Conservation (phyloP, 2,888 invertebrate genomes). For the Formica aserva region DNA sequence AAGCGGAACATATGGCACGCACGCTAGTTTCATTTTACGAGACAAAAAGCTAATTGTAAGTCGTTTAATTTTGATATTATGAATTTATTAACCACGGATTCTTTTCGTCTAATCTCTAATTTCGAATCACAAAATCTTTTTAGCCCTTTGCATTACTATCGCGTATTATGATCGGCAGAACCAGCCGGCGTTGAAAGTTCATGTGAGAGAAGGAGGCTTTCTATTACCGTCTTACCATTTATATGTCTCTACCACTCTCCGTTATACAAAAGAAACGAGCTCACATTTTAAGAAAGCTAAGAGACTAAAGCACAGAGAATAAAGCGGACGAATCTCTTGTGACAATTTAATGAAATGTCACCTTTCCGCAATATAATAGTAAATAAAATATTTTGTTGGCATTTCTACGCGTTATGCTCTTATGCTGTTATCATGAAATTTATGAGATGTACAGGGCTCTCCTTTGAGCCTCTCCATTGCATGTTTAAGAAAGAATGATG, state of each 20-base stretch:
- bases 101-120: conserved; percentile 28
- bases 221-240: neutral
- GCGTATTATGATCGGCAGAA: conserved; percentile 18
- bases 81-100: conserved; percentile 1
- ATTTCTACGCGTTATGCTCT: neutral
- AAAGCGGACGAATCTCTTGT: neutral
- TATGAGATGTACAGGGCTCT: neutral
- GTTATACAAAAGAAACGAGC: neutral
- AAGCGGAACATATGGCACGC: neutral
- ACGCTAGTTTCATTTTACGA: neutral
- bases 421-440: neutral
- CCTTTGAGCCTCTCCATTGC: too few relatives aligned
- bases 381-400: neutral
- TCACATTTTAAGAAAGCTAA: neutral
- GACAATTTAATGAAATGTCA: neutral
- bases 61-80: neutral
- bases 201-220: neutral
- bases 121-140: conserved; percentile 22
- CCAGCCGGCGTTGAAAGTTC: neutral
- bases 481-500: neutral
- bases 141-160: neutral
- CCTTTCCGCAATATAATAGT: neutral
- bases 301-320: neutral
- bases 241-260: neutral
- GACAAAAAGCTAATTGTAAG: neutral